These are phyloP conservation scores for Hirtodrosophila confusa DNA, from an alignment of 2,888 invertebrate species.

Conservation along the genomic window DNA sequence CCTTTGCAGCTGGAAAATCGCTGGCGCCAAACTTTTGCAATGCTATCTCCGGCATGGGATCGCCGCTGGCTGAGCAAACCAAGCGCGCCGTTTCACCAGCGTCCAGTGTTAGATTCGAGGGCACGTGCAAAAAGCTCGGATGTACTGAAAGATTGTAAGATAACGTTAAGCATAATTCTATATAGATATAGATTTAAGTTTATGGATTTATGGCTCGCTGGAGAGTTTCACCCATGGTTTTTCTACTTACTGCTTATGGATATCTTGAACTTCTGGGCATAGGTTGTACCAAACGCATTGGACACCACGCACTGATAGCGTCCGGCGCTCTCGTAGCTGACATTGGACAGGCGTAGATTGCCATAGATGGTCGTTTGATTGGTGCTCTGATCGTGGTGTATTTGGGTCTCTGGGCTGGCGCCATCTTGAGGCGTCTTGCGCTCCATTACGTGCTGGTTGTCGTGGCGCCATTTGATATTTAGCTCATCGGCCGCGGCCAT, in stretches of 20 bases:
- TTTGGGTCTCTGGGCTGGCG: conserved; percentile 83
- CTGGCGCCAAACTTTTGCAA: conserved; percentile 97
- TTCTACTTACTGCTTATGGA: conserved; percentile 90
- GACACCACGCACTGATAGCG: conserved; percentile 96
- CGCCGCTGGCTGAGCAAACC: conserved; percentile 95
- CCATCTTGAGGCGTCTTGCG: conserved; percentile 60
- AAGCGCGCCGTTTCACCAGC: conserved; percentile 94
- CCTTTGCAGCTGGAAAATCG: conserved; percentile 97
- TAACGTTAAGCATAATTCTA: too few species aligned
- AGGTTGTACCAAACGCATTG: conserved; percentile 94
- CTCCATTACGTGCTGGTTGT: conserved; percentile 87
- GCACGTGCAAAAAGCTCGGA: conserved; percentile 93
- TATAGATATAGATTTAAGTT: too few species aligned
- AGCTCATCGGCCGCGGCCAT: conserved; percentile 86
- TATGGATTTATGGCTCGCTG: too few species aligned
- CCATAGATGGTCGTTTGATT: conserved; percentile 89
- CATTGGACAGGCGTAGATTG: conserved; percentile 89
- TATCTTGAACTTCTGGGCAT: conserved; percentile 93
- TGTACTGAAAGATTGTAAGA: conserved; percentile 86
- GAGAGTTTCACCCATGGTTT: too few species aligned
- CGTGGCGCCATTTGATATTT: conserved; percentile 94
- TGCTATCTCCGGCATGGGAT: conserved; percentile 94
- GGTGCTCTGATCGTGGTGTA: conserved; percentile 73
- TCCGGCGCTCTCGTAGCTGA: conserved; percentile 92
- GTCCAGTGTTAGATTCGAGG: conserved; percentile 92